Evolutionary conservation across 2,797 vertebrate species (phyloP), one percentile per base, ranked within the genome.

Genomic region (Dicrostonyx torquatus): DNA sequence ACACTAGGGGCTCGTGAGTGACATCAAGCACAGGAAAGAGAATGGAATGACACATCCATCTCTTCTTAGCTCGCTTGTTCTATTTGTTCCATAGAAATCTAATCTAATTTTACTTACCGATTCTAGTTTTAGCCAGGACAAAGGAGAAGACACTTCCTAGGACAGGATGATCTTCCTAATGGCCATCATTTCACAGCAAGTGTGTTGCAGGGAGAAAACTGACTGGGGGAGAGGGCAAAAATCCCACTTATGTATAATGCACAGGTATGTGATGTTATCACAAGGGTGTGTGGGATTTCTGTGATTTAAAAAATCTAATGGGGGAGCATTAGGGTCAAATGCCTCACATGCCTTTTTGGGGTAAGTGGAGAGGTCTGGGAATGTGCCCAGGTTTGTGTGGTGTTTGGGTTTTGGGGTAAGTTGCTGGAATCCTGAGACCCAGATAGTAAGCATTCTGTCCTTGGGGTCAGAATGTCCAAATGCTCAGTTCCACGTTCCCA

Each of bases 11-110:
- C 15, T 2, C 13, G 3, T 45, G 89, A 55, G 20, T n/a, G 43
- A 72, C n/a, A 2, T 11, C 34, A 48, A 72, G 72, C 34, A 29
- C 5, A 2, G n/a, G 70, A 18, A 60, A 34, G 50, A 26, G 11
- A 5, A 53, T 24, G 26, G 20, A 48, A 50, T 55, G 40, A 83
- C 22, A 7, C 50, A 64, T 11, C 34, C 29, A 55, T 34, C 80
- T 12, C 4, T 70, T 90, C 31, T 93, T 90, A 60, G 82, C 72
- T 92, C 64, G 68, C 83, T 94, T 86, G 18, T 72, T 84, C 60
- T 76, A 40, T 66, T 72, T 89, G 26, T 53, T 89, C 40, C 92
- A 50, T 62, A 89, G 87, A 89, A 91, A 87, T 50, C n/a, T 40
- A 82, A 89, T 87, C 90, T 60, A 92, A 76, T 89, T 70, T 79